Conservation (phyloP, 2,888 invertebrate genomes). For the Cyclophora punctaria region DNA sequence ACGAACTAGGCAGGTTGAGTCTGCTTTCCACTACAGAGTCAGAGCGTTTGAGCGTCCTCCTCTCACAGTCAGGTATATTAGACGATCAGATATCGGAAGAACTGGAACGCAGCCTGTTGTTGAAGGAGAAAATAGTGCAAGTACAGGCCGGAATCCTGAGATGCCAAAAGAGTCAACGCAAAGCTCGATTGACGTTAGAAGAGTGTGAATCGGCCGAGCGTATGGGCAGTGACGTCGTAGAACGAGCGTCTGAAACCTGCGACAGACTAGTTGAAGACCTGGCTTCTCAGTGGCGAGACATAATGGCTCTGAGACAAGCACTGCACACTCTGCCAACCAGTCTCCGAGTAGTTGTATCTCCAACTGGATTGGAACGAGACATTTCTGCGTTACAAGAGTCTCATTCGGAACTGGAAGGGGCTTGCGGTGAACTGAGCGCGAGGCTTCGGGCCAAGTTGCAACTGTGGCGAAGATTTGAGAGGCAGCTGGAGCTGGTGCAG, state of each 20-base stretch:
- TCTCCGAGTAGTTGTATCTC: constrained; percentile 84
- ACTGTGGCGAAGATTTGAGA: constrained; percentile 86
- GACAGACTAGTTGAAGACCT: constrained; percentile 82
- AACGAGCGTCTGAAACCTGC: constrained; percentile 83
- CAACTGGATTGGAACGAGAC: constrained; percentile 83
- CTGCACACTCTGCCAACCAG: constrained; percentile 86
- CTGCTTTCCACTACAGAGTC: constrained; percentile 83
- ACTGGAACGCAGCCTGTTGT: constrained; percentile 81
- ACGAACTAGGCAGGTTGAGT: constrained; percentile 85
- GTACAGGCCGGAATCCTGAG: constrained; percentile 82
- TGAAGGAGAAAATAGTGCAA: constrained; percentile 83
- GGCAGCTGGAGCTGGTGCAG: constrained; percentile 85
- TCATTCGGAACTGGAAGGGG: constrained; percentile 81
- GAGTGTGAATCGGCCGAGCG: constrained; percentile 83
- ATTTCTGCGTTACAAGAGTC: constrained; percentile 81
- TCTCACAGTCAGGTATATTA: constrained; percentile 81
- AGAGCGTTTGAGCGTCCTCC: constrained; percentile 82
- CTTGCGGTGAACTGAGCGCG: constrained; percentile 80
- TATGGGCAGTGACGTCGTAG: constrained; percentile 84
- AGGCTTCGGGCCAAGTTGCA: constrained; percentile 78
- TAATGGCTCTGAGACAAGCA: constrained; percentile 83
- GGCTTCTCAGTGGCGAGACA: constrained; percentile 83
- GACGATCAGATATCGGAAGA: constrained; percentile 85
- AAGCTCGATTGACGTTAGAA: constrained; percentile 78
- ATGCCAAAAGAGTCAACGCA: constrained; percentile 80